Percentiles rank a stretch among this genome's conserved stretches.
Conservation (phyloP, 2,113 vertebrate genomes). For the Cichladusa arquata region DNA sequence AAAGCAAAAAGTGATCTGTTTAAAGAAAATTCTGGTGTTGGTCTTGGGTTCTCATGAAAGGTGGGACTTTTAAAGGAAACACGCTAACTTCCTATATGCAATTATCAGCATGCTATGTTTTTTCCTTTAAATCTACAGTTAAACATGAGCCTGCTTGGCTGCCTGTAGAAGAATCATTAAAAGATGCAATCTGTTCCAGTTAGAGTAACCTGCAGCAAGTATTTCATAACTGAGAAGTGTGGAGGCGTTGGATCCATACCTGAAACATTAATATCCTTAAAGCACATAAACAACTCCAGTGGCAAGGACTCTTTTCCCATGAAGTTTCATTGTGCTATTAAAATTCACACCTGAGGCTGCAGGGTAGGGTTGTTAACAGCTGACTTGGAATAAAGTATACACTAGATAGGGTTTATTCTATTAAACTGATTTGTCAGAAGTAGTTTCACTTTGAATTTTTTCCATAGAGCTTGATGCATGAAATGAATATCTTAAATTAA, state of each 20-base stretch:
- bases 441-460: neutral
- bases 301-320: neutral
- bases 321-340: neutral
- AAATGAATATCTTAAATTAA: neutral
- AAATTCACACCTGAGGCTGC: constrained; percentile 7
- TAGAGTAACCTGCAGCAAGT: neutral
- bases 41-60: neutral
- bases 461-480: neutral
- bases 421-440: neutral
- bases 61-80: neutral
- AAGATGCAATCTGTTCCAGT: constrained; percentile 11
- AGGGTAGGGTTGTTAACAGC: neutral
- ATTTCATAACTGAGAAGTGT: neutral
- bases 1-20: neutral
- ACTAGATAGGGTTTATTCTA: neutral
- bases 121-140: neutral
- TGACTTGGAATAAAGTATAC: neutral
- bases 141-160: neutral
- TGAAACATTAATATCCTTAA: neutral
- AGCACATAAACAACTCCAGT: neutral
- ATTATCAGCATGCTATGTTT: neutral
- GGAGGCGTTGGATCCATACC: neutral
- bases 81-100: neutral
- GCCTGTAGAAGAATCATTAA: neutral
- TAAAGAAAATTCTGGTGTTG: neutral